These are phyloP conservation scores for Dilophus febrilis DNA, from an alignment of 2,888 invertebrate genomes.

Conservation along the genomic window DNA sequence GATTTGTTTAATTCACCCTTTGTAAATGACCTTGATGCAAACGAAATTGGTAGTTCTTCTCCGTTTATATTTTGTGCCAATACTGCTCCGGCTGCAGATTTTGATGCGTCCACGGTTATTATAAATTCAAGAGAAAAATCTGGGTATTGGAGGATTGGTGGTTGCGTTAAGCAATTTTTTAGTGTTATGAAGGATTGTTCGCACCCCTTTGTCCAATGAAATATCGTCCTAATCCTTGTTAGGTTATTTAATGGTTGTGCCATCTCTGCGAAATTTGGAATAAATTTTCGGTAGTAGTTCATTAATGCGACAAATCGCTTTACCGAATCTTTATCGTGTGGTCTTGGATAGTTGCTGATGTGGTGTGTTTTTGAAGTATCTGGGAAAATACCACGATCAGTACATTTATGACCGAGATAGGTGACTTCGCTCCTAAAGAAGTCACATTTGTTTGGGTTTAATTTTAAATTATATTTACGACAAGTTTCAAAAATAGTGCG, in stretches of 20 bases:
- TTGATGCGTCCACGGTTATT: conserved; percentile 17
- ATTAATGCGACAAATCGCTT: conserved; percentile 13
- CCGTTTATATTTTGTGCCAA: conserved; percentile 13
- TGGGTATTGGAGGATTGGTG: conserved; percentile 21
- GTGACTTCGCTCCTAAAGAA: conserved; percentile 11
- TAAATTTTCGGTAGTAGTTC: conserved; percentile 13
- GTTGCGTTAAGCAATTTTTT: conserved; percentile 8
- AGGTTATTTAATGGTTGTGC: conserved; percentile 10
- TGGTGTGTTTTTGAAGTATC: conserved; percentile 11
- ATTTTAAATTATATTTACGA: conserved; percentile 9
- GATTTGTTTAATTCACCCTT: no score
- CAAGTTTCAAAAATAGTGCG: conserved; percentile 7
- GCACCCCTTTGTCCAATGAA: conserved; percentile 7
- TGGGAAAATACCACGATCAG: conserved; percentile 11
- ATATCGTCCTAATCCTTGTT: conserved; percentile 10
- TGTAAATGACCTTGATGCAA: neutral
- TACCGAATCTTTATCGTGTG: conserved; percentile 10
- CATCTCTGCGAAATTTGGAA: conserved; percentile 13
- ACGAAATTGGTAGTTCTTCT: conserved; percentile 4
- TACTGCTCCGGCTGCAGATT: conserved; percentile 15
- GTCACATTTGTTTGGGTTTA: conserved; percentile 8
- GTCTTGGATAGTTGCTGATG: conserved; percentile 12
- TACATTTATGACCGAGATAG: conserved; percentile 11
- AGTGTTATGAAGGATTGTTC: conserved; percentile 7
- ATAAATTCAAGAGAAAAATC: conserved; percentile 17